Evolutionary conservation across 2,113 vertebrate genomes (phyloP).

Genomic region (Phylloscopus trochiloides): DNA sequence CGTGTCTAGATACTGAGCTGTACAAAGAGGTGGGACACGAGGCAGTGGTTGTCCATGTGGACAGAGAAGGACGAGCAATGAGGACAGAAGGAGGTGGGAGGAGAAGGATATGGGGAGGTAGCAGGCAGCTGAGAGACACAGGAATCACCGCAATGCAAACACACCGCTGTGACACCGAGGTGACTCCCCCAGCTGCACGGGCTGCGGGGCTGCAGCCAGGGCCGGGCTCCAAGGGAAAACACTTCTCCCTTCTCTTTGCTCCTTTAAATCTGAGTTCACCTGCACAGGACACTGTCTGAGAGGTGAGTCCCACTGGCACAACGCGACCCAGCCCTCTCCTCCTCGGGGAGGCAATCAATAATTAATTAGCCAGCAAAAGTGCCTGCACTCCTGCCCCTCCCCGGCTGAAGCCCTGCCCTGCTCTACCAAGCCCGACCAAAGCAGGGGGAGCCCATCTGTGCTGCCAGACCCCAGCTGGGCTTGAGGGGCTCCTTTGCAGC

Average conservation of each 20-base stretch:
- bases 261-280: not conserved
- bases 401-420: not conserved
- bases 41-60: not conserved
- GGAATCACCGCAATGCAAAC: not conserved
- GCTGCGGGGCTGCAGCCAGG: not conserved
- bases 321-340: not conserved
- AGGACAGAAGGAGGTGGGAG: not conserved
- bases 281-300: not conserved
- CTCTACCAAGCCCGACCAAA: not conserved
- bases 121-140: not conserved
- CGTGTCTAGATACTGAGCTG: not conserved
- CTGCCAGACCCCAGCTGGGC: not conserved
- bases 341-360: not conserved
- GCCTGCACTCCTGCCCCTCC: not conserved
- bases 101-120: accelerated
- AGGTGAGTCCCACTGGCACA: accelerated
- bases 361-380: not conserved
- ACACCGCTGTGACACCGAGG: accelerated
- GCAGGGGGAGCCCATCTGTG: not conserved
- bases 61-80: not conserved
- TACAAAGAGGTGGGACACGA: not conserved
- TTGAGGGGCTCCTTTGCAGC: not conserved
- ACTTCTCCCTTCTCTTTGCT: not conserved
- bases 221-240: not conserved
- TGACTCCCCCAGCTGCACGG: not conserved